Percentiles rank a stretch among this genome's conserved stretches.
Evolutionary conservation across 2,888 invertebrate genomes (phyloP).

Genomic region (Muscina levida): DNA sequence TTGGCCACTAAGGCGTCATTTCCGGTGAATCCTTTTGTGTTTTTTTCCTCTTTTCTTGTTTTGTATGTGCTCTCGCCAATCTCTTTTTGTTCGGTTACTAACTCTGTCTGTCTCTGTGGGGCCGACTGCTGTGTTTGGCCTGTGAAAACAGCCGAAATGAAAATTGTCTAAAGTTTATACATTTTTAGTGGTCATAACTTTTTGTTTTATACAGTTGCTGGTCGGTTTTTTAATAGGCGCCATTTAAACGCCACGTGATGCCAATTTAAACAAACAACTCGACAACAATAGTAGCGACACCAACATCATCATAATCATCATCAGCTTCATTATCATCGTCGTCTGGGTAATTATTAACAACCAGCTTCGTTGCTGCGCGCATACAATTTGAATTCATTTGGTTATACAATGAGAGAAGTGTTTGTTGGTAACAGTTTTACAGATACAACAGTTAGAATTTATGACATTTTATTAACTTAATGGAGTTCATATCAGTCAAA

Average conservation of each 20-base stretch:
- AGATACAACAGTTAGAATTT: neutral
- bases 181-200: slow-evolving; percentile 6
- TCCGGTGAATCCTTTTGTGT: slow-evolving; percentile 53
- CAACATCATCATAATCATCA: neutral
- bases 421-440: neutral
- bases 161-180: neutral
- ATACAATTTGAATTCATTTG: neutral
- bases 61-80: neutral
- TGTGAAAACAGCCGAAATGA: neutral
- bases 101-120: neutral
- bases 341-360: too few relatives aligned
- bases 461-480: slow-evolving; percentile 16
- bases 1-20: slow-evolving; percentile 55
- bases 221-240: slow-evolving; percentile 23
- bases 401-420: neutral
- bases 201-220: slow-evolving; percentile 1
- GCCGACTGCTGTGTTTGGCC: neutral
- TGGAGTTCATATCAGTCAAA: slow-evolving; percentile 8
- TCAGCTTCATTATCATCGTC: neutral
- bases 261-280: slow-evolving; percentile 38
- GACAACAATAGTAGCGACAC: neutral
- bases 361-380: neutral
- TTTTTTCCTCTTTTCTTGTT: neutral
- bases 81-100: neutral
- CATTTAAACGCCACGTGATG: slow-evolving; percentile 53